Evolutionary conservation across 2,888 invertebrate genomes (phyloP), one percentile per base, ranked within the genome.

Genomic region (Stegana nigrithorax): DNA sequence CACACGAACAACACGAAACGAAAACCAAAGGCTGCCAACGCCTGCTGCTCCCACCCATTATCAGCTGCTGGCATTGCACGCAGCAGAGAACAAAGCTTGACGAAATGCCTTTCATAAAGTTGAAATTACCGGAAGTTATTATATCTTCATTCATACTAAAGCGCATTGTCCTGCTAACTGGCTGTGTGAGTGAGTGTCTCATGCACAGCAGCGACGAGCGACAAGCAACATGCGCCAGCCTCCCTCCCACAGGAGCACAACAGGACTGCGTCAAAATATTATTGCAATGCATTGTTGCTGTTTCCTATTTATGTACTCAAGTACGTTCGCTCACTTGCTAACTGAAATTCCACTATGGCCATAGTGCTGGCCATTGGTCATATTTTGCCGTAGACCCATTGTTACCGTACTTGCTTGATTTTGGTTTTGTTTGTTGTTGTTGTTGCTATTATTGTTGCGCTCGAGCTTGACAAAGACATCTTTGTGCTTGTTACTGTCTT

Each of bases 81-180:
- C 5, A 51, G 17, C 53, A 17, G 8, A 32, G 10, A 23, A 39
- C 19, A 55, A n/a, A 32, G 53, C 50, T 50, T 36, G 36, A 55
- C 36, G 53, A 55, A 55, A 55, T 36, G 36, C 53, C 21, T 66
- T 70, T 78, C 73, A 70, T 79, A 77, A 72, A 71, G 73, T 67
- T 70, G 73, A 81, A 79, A 82, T 81, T 76, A 81, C 82, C 83
- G 82, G 82, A 82, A 82, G 81, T 83, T 83, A 81, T 82, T 82
- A 82, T 80, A 78, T 83, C 81, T 81, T 81, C 77, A 79, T 80
- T 32, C 53, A 80, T 74, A 83, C 80, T 75, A 78, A 73, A 68
- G 71, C 68, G 66, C 73, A 73, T 74, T 80, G 80, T 80, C 59
- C 36, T 17, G 17, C 39, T 39, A 17, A 39, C 10, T 17, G 39